Evolutionary conservation across 2,113 vertebrate species (phyloP), one percentile per base, ranked within the genome.

Genomic region (Gadus chalcogrammus): DNA sequence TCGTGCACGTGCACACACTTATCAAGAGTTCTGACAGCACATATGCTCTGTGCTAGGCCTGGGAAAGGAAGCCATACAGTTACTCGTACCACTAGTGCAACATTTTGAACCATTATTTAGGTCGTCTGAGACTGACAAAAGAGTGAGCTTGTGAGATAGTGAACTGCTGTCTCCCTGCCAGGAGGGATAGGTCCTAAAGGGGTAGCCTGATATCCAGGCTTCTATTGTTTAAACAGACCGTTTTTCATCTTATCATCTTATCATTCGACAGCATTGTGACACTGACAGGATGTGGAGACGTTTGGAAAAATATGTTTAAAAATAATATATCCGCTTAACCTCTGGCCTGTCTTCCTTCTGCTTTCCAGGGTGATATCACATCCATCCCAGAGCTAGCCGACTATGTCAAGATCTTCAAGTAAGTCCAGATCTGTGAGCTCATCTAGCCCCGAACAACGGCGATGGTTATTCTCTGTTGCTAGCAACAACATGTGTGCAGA

Each of bases 321-420:
- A 56, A 17, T 13, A 58, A 58, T 13, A 58, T 6, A 42, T 15
- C 20, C 7, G 15, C 52, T 22, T 24, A 20, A 67, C 63, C 4
- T 59, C 38, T 13, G 42, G 31, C 31, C 20, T 22, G 53, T 68
- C 1, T 1, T 20, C 80, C 70, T 52, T 28, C 61, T n/a, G 8
- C 74, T 71, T 70, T 73, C 13, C 64, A 99, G 97, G 97, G 97
- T 89, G 97, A 99, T 88, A 99, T 99, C 90, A 99, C 97, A 81
- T 98, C 96, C 79, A 99, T 99, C 90, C 97, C 97, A 0, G 97
- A 99, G 91, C 93, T 99, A 52, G 97, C 97, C 0, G 97, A 98
- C 92, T 95, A 98, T 76, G 94, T 99, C 80, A 99, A 96, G 93
- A 95, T 99, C 81, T 99, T 99, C 92, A 99, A 99, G 97, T 99